A percentile compares a stretch with the other conserved stretches of the same genome.
Conservation (phyloP, 2,888 invertebrate genomes). For the Phyllotreta striolata region DNA sequence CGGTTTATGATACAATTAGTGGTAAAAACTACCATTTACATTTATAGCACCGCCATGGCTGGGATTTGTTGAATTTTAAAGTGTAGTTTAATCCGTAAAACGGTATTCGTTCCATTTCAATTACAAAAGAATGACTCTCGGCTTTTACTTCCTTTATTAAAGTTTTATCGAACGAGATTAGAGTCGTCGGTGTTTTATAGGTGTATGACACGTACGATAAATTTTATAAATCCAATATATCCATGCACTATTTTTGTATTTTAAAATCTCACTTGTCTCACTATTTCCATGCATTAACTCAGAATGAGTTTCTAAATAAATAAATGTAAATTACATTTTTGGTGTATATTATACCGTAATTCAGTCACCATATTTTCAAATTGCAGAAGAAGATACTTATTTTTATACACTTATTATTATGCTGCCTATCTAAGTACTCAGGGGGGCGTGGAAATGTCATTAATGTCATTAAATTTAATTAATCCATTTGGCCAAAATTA, state of each 20-base stretch:
- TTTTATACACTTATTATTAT: too few relatives aligned
- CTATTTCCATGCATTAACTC: too few relatives aligned
- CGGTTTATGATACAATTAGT: conserved; percentile 30
- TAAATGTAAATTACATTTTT: too few relatives aligned
- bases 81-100: conserved; percentile 27
- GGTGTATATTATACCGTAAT: too few relatives aligned
- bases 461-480: conserved; percentile 10
- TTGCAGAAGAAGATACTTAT: too few relatives aligned
- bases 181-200: not conserved
- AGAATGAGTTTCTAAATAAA: too few relatives aligned
- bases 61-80: conserved; percentile 28
- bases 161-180: conserved; percentile 14
- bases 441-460: not conserved
- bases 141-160: conserved; percentile 19
- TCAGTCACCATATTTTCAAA: too few relatives aligned
- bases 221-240: not conserved
- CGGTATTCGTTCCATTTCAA: conserved; percentile 27
- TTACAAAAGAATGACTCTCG: conserved; percentile 18
- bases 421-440: not conserved
- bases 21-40: conserved; percentile 31
- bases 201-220: conserved; percentile 2
- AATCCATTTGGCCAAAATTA: conserved; percentile 4
- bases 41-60: conserved; percentile 17
- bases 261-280: too few relatives aligned
- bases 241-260: too few relatives aligned